A percentile compares a stretch with the other conserved stretches of the same genome.
These are phyloP conservation scores for Pipistrellus pygmaeus DNA, from an alignment of 2,797 vertebrate genomes.

Conservation along the genomic window DNA sequence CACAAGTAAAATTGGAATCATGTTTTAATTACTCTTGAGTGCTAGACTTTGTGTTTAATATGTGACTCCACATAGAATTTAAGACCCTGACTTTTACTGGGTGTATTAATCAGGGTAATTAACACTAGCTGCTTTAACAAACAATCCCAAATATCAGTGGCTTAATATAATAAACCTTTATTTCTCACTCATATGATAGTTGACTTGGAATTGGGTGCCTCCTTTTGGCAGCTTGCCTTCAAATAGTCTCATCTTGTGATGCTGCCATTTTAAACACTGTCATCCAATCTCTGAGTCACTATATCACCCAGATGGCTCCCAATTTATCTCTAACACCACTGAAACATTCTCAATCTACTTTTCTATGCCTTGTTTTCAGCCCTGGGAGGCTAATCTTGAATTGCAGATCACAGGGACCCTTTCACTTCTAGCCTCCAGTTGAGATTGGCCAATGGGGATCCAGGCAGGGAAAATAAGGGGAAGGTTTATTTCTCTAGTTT, in stretches of 20 bases:
- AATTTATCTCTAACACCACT: neutral
- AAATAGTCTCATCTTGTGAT: neutral
- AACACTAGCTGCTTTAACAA: slow-evolving; percentile 71
- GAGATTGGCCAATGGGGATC: neutral
- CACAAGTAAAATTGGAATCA: slow-evolving; percentile 67
- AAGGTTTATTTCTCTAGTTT: neutral
- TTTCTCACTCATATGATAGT: slow-evolving; percentile 7
- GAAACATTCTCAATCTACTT: neutral
- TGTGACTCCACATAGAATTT: slow-evolving; percentile 47
- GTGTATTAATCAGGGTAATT: slow-evolving; percentile 64
- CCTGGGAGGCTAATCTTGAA: neutral
- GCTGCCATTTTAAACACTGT: neutral
- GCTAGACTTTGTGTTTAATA: slow-evolving; percentile 62
- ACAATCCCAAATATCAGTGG: slow-evolving; percentile 51
- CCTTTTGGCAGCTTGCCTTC: neutral
- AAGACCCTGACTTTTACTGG: slow-evolving; percentile 65
- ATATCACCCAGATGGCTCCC: neutral
- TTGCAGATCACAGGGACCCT: neutral
- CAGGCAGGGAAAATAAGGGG: too few relatives aligned
- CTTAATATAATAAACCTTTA: slow-evolving; percentile 56
- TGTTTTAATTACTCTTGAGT: slow-evolving; percentile 77
- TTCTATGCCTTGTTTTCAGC: neutral
- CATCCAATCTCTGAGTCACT: neutral
- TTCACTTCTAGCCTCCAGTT: neutral
- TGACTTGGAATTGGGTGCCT: neutral